Base-by-base conservation (phyloP, 2,888 invertebrate genomes). In the Aporophyla lueneburgensis region DNA sequence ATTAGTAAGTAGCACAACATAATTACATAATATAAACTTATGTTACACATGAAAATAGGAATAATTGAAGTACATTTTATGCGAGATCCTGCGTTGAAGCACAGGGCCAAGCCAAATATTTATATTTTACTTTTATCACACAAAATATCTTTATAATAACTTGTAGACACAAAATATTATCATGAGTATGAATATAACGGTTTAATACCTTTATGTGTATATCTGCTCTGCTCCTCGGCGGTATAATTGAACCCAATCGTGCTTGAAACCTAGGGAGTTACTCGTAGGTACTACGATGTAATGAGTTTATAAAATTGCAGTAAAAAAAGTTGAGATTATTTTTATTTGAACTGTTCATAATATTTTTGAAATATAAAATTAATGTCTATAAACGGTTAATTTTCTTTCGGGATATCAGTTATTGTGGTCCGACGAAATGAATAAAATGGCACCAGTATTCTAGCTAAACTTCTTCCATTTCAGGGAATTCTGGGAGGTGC, bases 1-100 rank as follows among this genome's bases (percentile, higher is more conserved):
- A 65, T 71, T 69, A 62, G n/a, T 71, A 78, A 65, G 51, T 74
- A 74, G 46, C 75, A 71, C 14, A 80, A 66, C 7, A 51, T 51
- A 66, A 79, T 51, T 78, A 33, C 33, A 33, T 33, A 78, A 33
- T 33, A 78, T 65, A 66, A 75, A 63, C 33, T 67, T 62, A 63
- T 40, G 27, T 59, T 59, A 71, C 66, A 80, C 62, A 72, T 9
- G 51, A 66, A 24, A 70, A 80, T 59, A 76, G 49, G 46, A 74
- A 62, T 70, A 66, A 67, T 71, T 40, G 66, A 73, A 69, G 43
- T 75, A 69, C n/a, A 71, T 51, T 56, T 19, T 79, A 79, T 21
- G 73, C 56, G 43, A 51, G 43, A 68, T 56, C 43, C 58, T 59
- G n/a, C 24, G 21, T 81, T 65, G n/a, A 58, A 68, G 67, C 74